Base-by-base conservation (phyloP, 2,797 vertebrate species). In the Meriones psammophilus region DNA sequence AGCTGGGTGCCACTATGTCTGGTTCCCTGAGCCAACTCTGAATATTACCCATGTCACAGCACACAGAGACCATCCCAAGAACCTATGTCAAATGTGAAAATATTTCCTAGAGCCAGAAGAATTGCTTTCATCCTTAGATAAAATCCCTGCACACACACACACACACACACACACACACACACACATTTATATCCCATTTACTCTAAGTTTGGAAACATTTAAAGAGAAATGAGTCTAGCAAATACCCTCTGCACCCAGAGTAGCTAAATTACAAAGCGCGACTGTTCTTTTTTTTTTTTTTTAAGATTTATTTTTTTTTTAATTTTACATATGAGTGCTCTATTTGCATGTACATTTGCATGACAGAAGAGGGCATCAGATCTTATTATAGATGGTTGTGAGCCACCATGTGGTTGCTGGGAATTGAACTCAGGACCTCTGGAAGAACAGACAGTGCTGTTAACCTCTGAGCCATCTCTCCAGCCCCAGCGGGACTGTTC, bases 51-150 rank as follows among this genome's bases (percentile, higher is more conserved):
- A 76, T 26, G 56, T 42, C 50, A 30, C 39, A 83, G 22, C 66
- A 50, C 68, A 62, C 74, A 78, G 69, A 33, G 77, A 54, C 22
- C 4, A 26, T 62, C 17, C 42, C 81, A 66, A 93, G 28, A 86
- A 60, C 13, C 39, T 79, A 18, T 73, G 68, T 86, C 50, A 77
- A 93, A 81, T 60, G 36, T 81, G 87, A 88, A 86, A 86, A 36
- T 95, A 69, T n/a, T 90, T 91, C 18, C 80, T 56, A 83, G 74
- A 88, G 33, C 90, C 74, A 42, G 33, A 78, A 91, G 69, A 54
- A 50, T 24, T 86, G 8, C 56, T 56, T 94, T 91, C 64, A 68
- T 78, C 64, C 30, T 94, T 91, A 58, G 0, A 20, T 20, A 60
- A 33, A 88, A 81, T 69, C 50, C 8, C 50, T 50, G 50, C 50